Conservation (phyloP, 1,140 invertebrate species). For the Armadillidium nasatum region DNA sequence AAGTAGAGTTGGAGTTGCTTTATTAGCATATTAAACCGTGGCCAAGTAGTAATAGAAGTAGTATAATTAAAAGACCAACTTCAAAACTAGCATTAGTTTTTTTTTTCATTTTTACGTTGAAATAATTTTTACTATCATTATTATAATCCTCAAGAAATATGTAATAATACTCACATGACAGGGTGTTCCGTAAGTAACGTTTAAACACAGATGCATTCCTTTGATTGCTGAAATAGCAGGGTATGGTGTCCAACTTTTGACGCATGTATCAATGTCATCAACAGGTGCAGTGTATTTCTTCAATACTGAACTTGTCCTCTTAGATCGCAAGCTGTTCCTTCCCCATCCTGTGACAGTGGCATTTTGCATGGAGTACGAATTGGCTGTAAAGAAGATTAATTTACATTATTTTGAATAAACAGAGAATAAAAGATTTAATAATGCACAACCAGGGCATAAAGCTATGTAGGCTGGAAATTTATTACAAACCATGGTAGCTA, state of each 20-base stretch:
- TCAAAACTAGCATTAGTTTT: too few species aligned
- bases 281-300: constrained; percentile 35
- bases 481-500: too few species aligned
- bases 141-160: too few species aligned
- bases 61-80: too few species aligned
- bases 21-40: too few species aligned
- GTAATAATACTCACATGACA: constrained; percentile 23
- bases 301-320: constrained; percentile 18
- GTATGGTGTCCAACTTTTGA: constrained; percentile 48
- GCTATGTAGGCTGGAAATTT: not conserved
- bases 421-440: not conserved
- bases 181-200: constrained; percentile 58
- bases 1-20: too few species aligned
- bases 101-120: too few species aligned
- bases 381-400: constrained; percentile 20
- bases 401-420: not conserved
- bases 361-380: constrained; percentile 21
- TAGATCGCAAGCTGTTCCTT: constrained; percentile 46
- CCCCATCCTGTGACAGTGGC: constrained; percentile 44
- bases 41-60: too few species aligned
- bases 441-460: not conserved
- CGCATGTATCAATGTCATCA: constrained; percentile 42
- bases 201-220: constrained; percentile 48
- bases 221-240: constrained; percentile 47
- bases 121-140: too few species aligned